Evolutionary conservation across 1,140 invertebrate genomes (phyloP), one percentile per base, ranked within the genome.

Genomic region (Drosophila miranda): DNA sequence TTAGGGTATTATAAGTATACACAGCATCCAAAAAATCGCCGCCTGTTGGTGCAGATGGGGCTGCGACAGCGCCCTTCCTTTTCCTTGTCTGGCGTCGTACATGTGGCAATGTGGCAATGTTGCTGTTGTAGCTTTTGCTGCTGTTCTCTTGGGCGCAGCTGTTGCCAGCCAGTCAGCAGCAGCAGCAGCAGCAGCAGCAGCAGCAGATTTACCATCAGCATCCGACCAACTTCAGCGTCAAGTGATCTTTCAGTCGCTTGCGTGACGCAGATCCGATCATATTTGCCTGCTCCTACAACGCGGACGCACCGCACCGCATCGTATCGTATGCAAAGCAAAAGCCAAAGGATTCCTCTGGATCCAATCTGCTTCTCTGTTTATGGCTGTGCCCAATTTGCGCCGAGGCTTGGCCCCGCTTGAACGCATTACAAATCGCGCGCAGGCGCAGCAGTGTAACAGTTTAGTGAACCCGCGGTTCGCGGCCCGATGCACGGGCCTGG

Each of bases 341-440:
- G 41, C 16, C 28, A 58, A 76, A 86, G 76, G 76, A 83, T 49
- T 57, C 43, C 34, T 7, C 43, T 55, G 38, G 19, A 41, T 28
- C 23, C 9, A 72, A 50, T 61, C 50, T 26, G 57, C 43, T 44
- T 43, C 11, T 9, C 4, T 13, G 34, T 34, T 8, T 34, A 34
- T 34, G 34, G 54, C 54, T 43, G 58, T 21, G 45, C n/a, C 21
- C 44, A 41, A 66, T 59, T 71, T 46, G 45, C 26, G 49, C 21
- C 64, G 41, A 68, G 75, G 81, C 80, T 80, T 76, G 80, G 72
- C 76, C 26, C 44, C 42, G 55, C 63, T 63, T 81, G 77, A 86
- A 86, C 58, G 73, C 45, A 58, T 69, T 67, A 73, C 77, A 86
- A 86, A 84, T 80, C 77, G 80, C 72, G 58, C 54, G 54, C 50